Percentiles rank a stretch among this genome's conserved stretches.
phyloP scores from a whole-genome alignment of 2,888 invertebrate species.

The Nemoura dubitans region DNA sequence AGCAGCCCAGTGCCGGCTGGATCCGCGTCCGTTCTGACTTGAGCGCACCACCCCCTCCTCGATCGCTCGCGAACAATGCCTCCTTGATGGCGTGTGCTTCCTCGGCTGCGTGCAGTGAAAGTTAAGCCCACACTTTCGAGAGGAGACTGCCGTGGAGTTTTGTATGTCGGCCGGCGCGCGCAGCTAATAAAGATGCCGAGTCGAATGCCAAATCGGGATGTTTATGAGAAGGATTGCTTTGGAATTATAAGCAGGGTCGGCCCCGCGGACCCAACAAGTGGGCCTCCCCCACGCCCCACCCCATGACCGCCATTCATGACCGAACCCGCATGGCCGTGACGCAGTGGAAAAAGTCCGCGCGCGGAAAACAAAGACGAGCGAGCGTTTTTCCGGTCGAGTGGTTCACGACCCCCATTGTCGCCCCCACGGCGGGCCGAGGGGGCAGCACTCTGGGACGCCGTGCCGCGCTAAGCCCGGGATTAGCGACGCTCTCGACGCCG shows the following conservation, averaged over 20 bases:
- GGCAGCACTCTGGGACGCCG: not conserved
- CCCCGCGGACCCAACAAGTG: conserved; percentile 1
- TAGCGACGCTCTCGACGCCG: not conserved
- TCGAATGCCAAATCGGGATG: not conserved
- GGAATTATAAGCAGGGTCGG: not conserved
- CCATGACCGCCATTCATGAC: not conserved
- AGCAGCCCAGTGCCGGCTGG: not conserved
- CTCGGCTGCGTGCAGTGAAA: not conserved
- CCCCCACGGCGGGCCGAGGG: not conserved
- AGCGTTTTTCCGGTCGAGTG: not conserved
- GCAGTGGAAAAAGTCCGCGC: not conserved
- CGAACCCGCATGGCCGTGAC: not conserved
- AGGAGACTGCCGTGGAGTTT: not conserved
- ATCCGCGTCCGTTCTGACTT: not conserved
- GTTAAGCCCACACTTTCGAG: not conserved
- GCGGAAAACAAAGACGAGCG: not conserved
- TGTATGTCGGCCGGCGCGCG: not conserved
- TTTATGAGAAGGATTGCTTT: not conserved
- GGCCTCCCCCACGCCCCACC: not conserved
- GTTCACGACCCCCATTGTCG: not conserved
- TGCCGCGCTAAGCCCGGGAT: not conserved
- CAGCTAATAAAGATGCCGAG: not conserved
- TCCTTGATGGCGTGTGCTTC: conserved; percentile 15
- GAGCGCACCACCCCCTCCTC: not conserved
- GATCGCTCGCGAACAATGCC: not conserved